Evolutionary conservation across 2,797 vertebrate genomes (phyloP), one percentile per base, ranked within the genome.

Genomic region (Sebastes goodei): DNA sequence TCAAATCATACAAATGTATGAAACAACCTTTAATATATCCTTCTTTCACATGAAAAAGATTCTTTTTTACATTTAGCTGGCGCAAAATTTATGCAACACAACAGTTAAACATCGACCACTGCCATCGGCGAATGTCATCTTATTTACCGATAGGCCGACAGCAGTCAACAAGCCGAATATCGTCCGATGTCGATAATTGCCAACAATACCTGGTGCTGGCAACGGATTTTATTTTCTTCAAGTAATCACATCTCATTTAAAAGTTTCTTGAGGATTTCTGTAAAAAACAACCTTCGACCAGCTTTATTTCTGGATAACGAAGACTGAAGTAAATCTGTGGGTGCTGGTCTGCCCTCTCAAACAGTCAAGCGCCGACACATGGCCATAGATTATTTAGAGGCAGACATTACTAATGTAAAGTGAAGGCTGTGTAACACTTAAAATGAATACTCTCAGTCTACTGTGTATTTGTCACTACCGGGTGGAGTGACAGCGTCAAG

Each of bases 301-400:
- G 69, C 23, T 62, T 42, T 55, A 63, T 35, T 35, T 62, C 68
- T n/a, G 33, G 14, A 63, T 62, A 65, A 60, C 6, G 32, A 81
- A 69, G 42, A 62, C 46, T 73, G 7, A 27, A 55, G 42, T 81
- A 63, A 79, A 63, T 74, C 25, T 64, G 33, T 42, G 27, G 46
- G 38, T 76, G 52, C 49, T 68, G 14, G 3, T 21, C 56, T 70
- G 55, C 33, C 56, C 49, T 64, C 17, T 29, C 69, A 71, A 65
- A 29, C 23, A 38, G 59, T 55, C 71, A 82, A 86, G 71, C 38
- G 20, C 21, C 21, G 6, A 38, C 85, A 83, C 78, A 78, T 71
- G 76, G 66, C 21, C 42, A 59, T 56, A 21, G 88, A 88, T 88
- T 30, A 84, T 76, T 91, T 87, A 89, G 53, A 69, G 69, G 63